Evolutionary conservation across 2,888 invertebrate species (phyloP).

Genomic region (Melanotus villosus): DNA sequence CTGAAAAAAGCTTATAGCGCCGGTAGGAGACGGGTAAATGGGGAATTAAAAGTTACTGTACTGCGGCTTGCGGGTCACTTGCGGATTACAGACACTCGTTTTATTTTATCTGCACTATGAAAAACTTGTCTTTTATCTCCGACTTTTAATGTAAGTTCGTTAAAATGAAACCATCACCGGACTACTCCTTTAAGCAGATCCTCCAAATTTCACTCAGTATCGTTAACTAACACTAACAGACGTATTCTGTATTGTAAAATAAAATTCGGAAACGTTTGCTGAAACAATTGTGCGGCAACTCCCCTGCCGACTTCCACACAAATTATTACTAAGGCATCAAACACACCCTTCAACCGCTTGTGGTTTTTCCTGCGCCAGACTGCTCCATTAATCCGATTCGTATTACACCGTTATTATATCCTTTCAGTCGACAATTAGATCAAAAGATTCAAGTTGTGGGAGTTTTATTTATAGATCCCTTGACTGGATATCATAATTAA

Average conservation of each 20-base stretch:
- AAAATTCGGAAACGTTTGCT: constrained; percentile 26
- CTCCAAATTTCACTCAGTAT: too few relatives aligned
- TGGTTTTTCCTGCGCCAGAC: constrained; percentile 25
- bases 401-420: constrained; percentile 51
- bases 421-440: constrained; percentile 49
- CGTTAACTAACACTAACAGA: too few relatives aligned
- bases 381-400: constrained; percentile 48
- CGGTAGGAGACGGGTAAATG: constrained; percentile 61
- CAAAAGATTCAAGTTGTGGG: constrained; percentile 53
- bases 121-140: constrained; percentile 40
- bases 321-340: constrained; percentile 32
- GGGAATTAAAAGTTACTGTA: constrained; percentile 63
- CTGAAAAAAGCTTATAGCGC: constrained; percentile 62
- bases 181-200: constrained; percentile 6
- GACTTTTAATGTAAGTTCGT: constrained; percentile 23
- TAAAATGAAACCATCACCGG: constrained; percentile 20
- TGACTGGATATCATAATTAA: constrained; percentile 51
- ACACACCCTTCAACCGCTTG: constrained; percentile 36
- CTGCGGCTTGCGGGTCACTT: constrained; percentile 49
- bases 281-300: constrained; percentile 30
- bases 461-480: constrained; percentile 55
- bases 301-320: constrained; percentile 26
- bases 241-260: too few relatives aligned
- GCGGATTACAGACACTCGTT: constrained; percentile 45
- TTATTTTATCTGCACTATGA: constrained; percentile 46